A percentile compares a stretch with the other conserved stretches of the same genome.
phyloP scores from a whole-genome alignment of 1,140 invertebrate species.

The Listronotus oregonensis region DNA sequence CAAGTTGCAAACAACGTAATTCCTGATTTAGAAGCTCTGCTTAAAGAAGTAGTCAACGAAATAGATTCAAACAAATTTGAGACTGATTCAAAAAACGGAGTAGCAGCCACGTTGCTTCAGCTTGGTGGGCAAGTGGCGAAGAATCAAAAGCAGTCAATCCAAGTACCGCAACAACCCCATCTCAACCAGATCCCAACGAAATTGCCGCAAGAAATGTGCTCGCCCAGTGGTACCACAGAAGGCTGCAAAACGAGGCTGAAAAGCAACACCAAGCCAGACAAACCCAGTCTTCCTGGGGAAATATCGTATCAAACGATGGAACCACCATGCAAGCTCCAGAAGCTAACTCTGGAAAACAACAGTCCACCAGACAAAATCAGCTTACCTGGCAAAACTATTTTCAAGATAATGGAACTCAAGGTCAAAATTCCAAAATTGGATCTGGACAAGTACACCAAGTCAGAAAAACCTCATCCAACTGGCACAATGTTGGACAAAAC shows the following conservation, averaged over 20 bases:
- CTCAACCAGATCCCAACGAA: slow-evolving; percentile 21
- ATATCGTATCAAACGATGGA: neutral
- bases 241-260: slow-evolving; percentile 31
- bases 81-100: slow-evolving; percentile 43
- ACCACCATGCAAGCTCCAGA: slow-evolving; percentile 3
- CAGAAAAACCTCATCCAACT: neutral
- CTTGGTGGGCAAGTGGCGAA: slow-evolving; percentile 47
- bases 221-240: slow-evolving; percentile 28
- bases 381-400: neutral
- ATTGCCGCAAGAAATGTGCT: slow-evolving; percentile 31
- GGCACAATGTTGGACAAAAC: slow-evolving; percentile 2
- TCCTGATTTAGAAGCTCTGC: slow-evolving; percentile 18
- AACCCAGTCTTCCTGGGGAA: neutral
- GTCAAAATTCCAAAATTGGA: slow-evolving; percentile 16
- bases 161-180: slow-evolving; percentile 30
- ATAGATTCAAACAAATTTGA: slow-evolving; percentile 15
- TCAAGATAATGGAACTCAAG: slow-evolving; percentile 13
- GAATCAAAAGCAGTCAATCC: slow-evolving; percentile 32
- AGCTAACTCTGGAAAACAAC: slow-evolving; percentile 2
- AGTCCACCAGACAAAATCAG: neutral
- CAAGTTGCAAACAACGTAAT: neutral
- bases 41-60: slow-evolving; percentile 24
- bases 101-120: slow-evolving; percentile 44
- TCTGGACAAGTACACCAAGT: slow-evolving; percentile 5
- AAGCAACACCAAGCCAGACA: slow-evolving; percentile 14